Evolutionary conservation across 1,140 invertebrate genomes (phyloP), one percentile per base, ranked within the genome.

Genomic region (Hypsibius dujardini): DNA sequence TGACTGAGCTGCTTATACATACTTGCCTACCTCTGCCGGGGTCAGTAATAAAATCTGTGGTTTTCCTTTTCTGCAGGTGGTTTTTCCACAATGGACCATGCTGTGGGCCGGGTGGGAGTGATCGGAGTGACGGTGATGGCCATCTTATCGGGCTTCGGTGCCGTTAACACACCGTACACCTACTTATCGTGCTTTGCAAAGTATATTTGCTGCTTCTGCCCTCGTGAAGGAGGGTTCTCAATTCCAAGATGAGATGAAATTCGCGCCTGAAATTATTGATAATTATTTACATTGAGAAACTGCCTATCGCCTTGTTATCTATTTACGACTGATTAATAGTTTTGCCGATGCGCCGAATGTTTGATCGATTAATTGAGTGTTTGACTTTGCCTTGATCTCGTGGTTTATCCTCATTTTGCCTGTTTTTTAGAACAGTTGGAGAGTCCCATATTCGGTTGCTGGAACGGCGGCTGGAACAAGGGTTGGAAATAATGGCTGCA

Each of bases 61-160:
- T n/a, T n/a, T 73, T 47, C 71, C 73, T 50, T 69, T 62, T 3
- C 76, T 77, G 15, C 73, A 82, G 81, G 91, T 47, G 86, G 95
- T 76, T 85, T 96, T 73, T 84, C 83, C 2, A 67, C 62, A 3
- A 96, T 96, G 78, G 92, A 96, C 78, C 92, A 96, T 81, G 90
- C 90, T 69, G 93, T 99, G 3, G 96, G 93, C 70, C 81, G 96
- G 78, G 87, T 97, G 75, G 93, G 94, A 69, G 90, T 97, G 1
- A 93, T 97, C 76, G 94, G 94, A n/a, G 96, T 99, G 0, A 99
- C 96, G 15, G 89, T 98, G 1, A 99, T 99, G 94, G 95, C 95
- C 1, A 81, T 98, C 47, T 81, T 99, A 1, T 98, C 95, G 7
- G 95, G 96, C 46, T 99, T 99, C 84, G 95, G 96, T 87, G 96